phyloP scores from a whole-genome alignment of 2,888 invertebrate genomes.

The Nezara viridula region DNA sequence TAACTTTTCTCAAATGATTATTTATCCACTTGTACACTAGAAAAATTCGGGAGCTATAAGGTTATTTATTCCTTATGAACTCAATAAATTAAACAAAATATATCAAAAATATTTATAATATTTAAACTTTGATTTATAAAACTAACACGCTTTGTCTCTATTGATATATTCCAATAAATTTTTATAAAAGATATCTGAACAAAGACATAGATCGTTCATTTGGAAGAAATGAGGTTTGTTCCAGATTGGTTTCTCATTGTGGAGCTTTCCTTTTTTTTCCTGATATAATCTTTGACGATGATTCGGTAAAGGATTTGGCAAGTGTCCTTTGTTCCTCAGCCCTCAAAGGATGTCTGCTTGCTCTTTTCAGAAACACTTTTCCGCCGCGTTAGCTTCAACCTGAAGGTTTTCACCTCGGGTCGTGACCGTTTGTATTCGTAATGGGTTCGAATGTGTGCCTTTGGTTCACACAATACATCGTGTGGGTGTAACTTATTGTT shows the following conservation, averaged over 20 bases:
- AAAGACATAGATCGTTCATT: neutral
- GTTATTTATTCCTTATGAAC: too few relatives aligned
- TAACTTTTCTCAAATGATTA: too few relatives aligned
- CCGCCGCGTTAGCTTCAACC: neutral
- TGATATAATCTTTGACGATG: neutral
- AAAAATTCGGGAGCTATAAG: too few relatives aligned
- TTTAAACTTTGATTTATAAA: too few relatives aligned
- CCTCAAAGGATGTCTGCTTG: neutral
- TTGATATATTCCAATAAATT: neutral
- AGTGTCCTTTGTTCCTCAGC: neutral
- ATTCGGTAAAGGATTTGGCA: neutral
- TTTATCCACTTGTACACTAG: too few relatives aligned
- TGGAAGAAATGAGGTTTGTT: neutral
- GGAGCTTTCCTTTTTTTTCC: neutral
- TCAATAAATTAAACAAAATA: too few relatives aligned
- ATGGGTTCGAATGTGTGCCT: neutral
- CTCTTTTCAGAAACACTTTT: neutral
- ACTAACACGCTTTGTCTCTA: too few relatives aligned
- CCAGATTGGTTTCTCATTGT: neutral
- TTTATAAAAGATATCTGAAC: neutral
- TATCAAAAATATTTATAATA: too few relatives aligned
- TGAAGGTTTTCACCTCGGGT: neutral
- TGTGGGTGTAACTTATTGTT: conserved; percentile 23
- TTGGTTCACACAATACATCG: conserved; percentile 6
- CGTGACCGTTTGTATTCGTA: neutral